phyloP scores from a whole-genome alignment of 2,113 vertebrate genomes.

The Xenopus borealis region DNA sequence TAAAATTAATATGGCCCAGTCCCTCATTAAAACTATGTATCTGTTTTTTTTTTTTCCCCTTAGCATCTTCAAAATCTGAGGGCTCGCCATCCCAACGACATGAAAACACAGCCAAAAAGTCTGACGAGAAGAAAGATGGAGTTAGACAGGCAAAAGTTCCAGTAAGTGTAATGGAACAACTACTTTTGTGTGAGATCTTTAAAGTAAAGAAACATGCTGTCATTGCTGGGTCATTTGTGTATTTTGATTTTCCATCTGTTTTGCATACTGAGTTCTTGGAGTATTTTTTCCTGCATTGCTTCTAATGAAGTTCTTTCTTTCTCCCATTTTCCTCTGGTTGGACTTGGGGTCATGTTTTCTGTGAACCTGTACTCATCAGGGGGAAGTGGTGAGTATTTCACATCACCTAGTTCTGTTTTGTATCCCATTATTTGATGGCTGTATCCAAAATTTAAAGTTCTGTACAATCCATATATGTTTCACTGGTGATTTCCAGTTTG shows the following conservation, averaged over 20 bases:
- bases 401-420: background rate
- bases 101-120: constrained; percentile 82
- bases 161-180: constrained; percentile 67
- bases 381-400: constrained; percentile 71
- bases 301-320: constrained; percentile 7
- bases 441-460: no score
- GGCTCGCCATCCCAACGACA: constrained; percentile 85
- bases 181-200: no score
- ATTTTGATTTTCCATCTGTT: background rate
- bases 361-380: constrained; percentile 57
- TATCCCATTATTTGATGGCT: no score
- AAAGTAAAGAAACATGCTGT: no score
- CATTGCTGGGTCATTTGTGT: background rate
- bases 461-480: no score
- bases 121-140: constrained; percentile 87
- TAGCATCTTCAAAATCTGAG: constrained; percentile 94
- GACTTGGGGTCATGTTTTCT: constrained; percentile 40
- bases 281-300: background rate
- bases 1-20: no score
- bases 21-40: no score
- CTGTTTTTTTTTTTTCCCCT: constrained; percentile 16
- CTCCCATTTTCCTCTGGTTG: constrained; percentile 43
- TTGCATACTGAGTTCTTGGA: background rate
- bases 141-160: constrained; percentile 80
- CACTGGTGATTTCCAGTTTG: no score